Conservation (phyloP, 2,888 invertebrate genomes). For the Dicyrtoma fusca region DNA sequence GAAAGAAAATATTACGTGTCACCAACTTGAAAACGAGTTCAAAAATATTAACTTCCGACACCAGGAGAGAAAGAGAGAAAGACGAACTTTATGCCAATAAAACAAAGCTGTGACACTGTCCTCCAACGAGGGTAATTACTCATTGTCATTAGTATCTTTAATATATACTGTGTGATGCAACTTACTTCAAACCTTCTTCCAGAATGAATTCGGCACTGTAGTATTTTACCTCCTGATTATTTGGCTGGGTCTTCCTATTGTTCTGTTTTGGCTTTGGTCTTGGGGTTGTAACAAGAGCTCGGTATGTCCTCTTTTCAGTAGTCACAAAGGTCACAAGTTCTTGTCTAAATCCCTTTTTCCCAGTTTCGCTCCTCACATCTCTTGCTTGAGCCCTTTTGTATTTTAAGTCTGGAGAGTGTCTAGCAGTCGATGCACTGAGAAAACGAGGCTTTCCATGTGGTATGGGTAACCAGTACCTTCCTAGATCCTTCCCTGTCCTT, state of each 20-base stretch:
- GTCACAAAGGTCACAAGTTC: conserved; percentile 20
- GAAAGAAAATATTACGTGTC: not conserved
- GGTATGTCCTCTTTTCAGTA: conserved; percentile 11
- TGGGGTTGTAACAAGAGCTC: not conserved
- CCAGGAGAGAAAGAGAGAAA: too few relatives aligned
- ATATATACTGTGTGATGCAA: conserved; percentile 18
- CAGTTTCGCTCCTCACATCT: not conserved
- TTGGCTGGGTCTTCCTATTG: conserved; percentile 70
- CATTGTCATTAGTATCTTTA: not conserved
- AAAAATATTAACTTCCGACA: too few relatives aligned
- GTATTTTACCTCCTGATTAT: conserved; percentile 68
- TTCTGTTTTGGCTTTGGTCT: conserved; percentile 1
- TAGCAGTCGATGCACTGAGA: not conserved
- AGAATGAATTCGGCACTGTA: conserved; percentile 78
- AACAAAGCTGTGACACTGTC: too few relatives aligned
- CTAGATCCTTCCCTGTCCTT: not conserved
- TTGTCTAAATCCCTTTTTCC: not conserved
- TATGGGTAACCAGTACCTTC: not conserved
- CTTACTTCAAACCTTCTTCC: conserved; percentile 71
- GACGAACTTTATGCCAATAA: too few relatives aligned
- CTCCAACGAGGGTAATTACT: not conserved
- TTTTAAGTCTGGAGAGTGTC: not conserved
- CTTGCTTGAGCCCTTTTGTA: too few relatives aligned
- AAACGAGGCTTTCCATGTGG: not conserved
- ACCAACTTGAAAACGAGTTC: too few relatives aligned